These are phyloP conservation scores for Tetramorium bicarinatum DNA, from an alignment of 2,888 invertebrate species.

Conservation along the genomic window DNA sequence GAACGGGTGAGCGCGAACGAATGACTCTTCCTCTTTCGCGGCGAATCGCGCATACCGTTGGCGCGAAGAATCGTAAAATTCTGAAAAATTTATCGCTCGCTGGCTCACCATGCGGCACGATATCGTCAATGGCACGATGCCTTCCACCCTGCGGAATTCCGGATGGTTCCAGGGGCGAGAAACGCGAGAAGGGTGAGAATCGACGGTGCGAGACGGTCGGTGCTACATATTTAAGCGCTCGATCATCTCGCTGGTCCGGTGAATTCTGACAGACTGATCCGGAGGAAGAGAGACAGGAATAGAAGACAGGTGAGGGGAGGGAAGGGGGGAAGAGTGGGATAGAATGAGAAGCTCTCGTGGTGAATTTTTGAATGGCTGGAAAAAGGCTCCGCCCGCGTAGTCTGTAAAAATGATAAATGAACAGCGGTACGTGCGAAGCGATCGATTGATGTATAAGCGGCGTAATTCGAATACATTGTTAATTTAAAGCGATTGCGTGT, in stretches of 20 bases:
- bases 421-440: constrained; percentile 41
- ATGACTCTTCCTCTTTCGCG: constrained; percentile 64
- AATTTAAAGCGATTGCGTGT: constrained; percentile 54
- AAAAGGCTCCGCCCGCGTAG: constrained; percentile 36
- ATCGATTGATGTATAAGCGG: constrained; percentile 46
- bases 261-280: constrained; percentile 65
- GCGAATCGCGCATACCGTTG: constrained; percentile 71
- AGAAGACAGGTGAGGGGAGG: too few species aligned
- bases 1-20: constrained; percentile 51
- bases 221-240: constrained; percentile 80
- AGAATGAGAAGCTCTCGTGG: constrained; percentile 25
- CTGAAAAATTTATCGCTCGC: constrained; percentile 78
- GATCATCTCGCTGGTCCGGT: constrained; percentile 73
- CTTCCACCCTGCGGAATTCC: constrained; percentile 65
- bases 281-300: background rate
- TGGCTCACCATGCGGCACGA: constrained; percentile 56
- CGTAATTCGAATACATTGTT: constrained; percentile 55
- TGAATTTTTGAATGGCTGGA: constrained; percentile 70
- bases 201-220: constrained; percentile 65
- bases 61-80: constrained; percentile 73
- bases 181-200: constrained; percentile 24
- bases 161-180: constrained; percentile 22
- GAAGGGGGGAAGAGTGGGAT: background rate
- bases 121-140: constrained; percentile 61
- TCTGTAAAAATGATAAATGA: constrained; percentile 60